These are phyloP conservation scores for Erebia palarica DNA, from an alignment of 2,888 invertebrate genomes.

Conservation along the genomic window DNA sequence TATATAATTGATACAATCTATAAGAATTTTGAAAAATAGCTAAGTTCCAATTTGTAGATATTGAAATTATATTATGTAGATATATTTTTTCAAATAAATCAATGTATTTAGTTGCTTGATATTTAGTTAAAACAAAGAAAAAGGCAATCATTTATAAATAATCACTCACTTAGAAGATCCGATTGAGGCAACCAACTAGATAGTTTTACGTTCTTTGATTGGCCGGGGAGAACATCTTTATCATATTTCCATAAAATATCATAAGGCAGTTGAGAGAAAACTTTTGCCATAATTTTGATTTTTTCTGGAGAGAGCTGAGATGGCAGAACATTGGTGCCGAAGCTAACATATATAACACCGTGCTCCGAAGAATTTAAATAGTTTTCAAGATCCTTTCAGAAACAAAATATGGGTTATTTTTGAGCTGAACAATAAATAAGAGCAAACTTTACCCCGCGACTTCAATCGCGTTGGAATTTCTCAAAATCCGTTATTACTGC, in stretches of 20 bases:
- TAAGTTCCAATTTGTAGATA: background rate
- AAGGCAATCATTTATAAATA: background rate
- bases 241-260: slow-evolving; percentile 62
- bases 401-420: background rate
- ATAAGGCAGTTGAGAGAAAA: slow-evolving; percentile 55
- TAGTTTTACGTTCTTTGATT: slow-evolving; percentile 55
- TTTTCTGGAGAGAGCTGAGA: slow-evolving; percentile 41
- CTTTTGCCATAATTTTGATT: slow-evolving; percentile 42
- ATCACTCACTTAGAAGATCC: slow-evolving; percentile 55
- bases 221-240: slow-evolving; percentile 46
- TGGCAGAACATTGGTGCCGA: slow-evolving; percentile 53
- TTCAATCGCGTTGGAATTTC: too few species aligned
- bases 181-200: slow-evolving; percentile 61
- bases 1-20: too few species aligned
- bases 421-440: too few species aligned
- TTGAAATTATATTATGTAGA: too few species aligned
- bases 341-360: slow-evolving; percentile 62
- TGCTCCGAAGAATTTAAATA: slow-evolving; percentile 55
- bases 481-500: too few species aligned
- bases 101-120: background rate
- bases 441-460: too few species aligned
- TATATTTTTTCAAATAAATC: background rate
- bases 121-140: background rate
- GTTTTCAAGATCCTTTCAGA: slow-evolving; percentile 53
- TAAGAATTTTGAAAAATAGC: background rate